Evolutionary conservation across 1,140 invertebrate genomes (phyloP), one percentile per base, ranked within the genome.

Genomic region (Pogonognathellus flavescens): DNA sequence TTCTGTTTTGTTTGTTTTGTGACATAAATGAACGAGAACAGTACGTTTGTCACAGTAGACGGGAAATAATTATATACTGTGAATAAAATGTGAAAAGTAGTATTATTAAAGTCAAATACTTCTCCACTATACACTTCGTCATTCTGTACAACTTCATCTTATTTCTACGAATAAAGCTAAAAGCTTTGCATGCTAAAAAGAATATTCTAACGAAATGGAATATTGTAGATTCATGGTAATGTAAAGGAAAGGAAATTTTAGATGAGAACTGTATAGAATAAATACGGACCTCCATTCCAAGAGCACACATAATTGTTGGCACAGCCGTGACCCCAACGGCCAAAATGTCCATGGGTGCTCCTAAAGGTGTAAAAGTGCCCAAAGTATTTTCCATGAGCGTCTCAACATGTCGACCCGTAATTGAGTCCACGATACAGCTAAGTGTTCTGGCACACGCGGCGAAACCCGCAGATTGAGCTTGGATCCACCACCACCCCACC

Each of bases 331-430:
- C 93, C 0, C 92, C 92, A 8, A 94, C 93, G n/a, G 93, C 94
- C 20, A 94, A 88, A 0, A 94, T 92, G 90, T 94, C 94, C 66
- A 94, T 93, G 93, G 93, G 94, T 6, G 93, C 93, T 89, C 94
- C 94, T 7, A 90, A 72, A 11, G 88, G 88, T n/a, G 86, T 86
- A 62, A 87, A 88, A n/a, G 66, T 81, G 13, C 88, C 88, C 52
- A 88, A 81, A 13, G 85, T 70, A 83, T 85, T 70, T 76, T 88
- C 84, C 81, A 87, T 83, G 59, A 88, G 59, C n/a, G 66, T 85
- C 59, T 86, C 86, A 5, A 88, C 66, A 83, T 88, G 88, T 53
- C 84, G 76, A 31, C 88, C 88, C 9, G 86, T 88, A 22, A 88
- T 82, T 16, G 88, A 87, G 53, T 88, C 88, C 82, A 87, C 84